Conservation (phyloP, 2,888 invertebrate species). For the Prosopocoilus inquinatus region DNA sequence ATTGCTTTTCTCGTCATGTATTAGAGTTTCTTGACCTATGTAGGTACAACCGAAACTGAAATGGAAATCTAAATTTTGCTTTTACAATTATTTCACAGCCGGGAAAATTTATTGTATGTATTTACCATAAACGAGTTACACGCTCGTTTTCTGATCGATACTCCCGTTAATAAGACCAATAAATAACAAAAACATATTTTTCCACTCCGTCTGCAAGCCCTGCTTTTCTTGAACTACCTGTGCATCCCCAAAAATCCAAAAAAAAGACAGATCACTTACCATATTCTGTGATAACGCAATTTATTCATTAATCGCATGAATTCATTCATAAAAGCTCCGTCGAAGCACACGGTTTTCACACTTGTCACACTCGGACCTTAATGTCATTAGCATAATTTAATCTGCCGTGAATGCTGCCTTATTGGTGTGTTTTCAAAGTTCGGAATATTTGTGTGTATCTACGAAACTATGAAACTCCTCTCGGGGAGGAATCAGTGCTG, state of each 20-base stretch:
- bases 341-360: neutral
- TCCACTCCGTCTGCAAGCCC: neutral
- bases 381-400: neutral
- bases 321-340: neutral
- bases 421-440: neutral
- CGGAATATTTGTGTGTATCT: neutral
- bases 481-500: slow-evolving; percentile 17
- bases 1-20: too few relatives aligned
- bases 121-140: too few relatives aligned
- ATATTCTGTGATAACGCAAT: neutral
- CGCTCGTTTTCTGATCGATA: neutral
- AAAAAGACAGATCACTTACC: neutral
- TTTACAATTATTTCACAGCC: too few relatives aligned
- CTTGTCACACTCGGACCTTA: too few relatives aligned
- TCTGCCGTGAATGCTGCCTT: neutral
- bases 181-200: neutral
- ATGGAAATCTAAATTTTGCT: too few relatives aligned
- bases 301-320: neutral
- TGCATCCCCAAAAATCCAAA: neutral
- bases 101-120: too few relatives aligned
- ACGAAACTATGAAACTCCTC: neutral
- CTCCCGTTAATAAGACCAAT: neutral
- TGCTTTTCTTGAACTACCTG: neutral
- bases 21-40: too few relatives aligned
- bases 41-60: too few relatives aligned